A percentile compares a stretch with the other conserved stretches of the same genome.
These are phyloP conservation scores for Neopelma chrysocephalum DNA, from an alignment of 2,797 vertebrate genomes.

Conservation along the genomic window DNA sequence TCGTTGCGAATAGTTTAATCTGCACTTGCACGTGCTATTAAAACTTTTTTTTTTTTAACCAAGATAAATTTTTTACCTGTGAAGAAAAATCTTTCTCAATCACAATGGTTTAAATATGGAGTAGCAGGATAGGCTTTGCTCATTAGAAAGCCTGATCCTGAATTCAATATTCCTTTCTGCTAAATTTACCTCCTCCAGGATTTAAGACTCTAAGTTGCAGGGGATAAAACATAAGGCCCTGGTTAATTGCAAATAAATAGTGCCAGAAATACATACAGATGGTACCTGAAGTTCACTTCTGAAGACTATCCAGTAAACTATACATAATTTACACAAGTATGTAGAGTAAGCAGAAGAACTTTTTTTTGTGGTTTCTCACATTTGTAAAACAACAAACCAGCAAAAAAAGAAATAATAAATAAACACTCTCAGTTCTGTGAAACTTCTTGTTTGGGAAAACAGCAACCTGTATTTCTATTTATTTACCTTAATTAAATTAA, in stretches of 20 bases:
- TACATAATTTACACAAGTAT: slow-evolving; percentile 37
- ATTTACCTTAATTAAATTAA: slow-evolving; percentile 46
- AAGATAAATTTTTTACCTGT: background rate
- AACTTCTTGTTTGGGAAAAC: slow-evolving; percentile 7
- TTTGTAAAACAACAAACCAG: background rate
- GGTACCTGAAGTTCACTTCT: slow-evolving; percentile 70
- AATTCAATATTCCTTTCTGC: slow-evolving; percentile 58
- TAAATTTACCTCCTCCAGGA: slow-evolving; percentile 62
- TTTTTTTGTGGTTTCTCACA: background rate
- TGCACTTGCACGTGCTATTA: slow-evolving; percentile 25
- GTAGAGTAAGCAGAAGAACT: background rate
- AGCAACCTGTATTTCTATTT: slow-evolving; percentile 34
- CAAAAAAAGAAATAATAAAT: background rate
- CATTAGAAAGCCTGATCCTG: slow-evolving; percentile 56
- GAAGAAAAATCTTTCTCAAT: background rate
- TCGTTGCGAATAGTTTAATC: slow-evolving; percentile 7
- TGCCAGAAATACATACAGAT: slow-evolving; percentile 71
- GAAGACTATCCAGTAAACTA: slow-evolving; percentile 42
- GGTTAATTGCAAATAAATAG: slow-evolving; percentile 75
- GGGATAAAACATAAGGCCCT: slow-evolving; percentile 74
- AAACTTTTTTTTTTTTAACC: background rate
- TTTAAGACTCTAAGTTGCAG: slow-evolving; percentile 50
- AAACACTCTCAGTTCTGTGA: background rate
- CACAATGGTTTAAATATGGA: slow-evolving; percentile 26
- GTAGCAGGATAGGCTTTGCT: slow-evolving; percentile 34